A percentile compares a stretch with the other conserved stretches of the same genome.
These are phyloP conservation scores for Sceloporus undulatus DNA, from an alignment of 2,113 vertebrate genomes.

Conservation along the genomic window DNA sequence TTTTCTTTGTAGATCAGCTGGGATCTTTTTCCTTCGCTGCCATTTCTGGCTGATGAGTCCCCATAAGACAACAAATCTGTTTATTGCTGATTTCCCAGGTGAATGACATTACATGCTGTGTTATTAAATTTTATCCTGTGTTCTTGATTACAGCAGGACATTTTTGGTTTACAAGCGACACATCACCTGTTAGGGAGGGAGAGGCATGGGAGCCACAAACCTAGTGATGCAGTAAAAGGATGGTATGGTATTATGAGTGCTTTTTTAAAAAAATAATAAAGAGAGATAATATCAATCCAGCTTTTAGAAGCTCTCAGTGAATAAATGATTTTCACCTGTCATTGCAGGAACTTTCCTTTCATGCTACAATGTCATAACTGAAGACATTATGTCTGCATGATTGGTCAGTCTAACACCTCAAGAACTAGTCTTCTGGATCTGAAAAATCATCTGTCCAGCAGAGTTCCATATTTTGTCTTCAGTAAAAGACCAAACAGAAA, in stretches of 20 bases:
- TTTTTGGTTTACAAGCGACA: conserved; percentile 10
- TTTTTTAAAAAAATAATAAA: neutral
- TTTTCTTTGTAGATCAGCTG: conserved; percentile 1
- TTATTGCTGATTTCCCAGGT: conserved; percentile 16
- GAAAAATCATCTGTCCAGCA: neutral
- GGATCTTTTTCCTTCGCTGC: neutral
- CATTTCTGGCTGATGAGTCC: conserved; percentile 10
- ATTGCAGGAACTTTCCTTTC: neutral
- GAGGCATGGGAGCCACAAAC: neutral
- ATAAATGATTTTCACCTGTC: neutral
- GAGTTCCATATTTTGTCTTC: neutral
- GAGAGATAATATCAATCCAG: neutral
- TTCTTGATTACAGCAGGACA: conserved; percentile 3
- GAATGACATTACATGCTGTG: neutral
- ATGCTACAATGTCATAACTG: neutral
- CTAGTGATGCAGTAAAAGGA: neutral
- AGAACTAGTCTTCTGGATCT: neutral
- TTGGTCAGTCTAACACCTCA: neutral
- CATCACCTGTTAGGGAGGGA: conserved; percentile 11
- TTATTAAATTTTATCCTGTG: conserved; percentile 23
- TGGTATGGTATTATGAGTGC: neutral
- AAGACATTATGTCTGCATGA: neutral
- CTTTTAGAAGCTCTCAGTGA: neutral
- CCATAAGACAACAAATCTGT: neutral
- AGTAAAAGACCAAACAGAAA: neutral